Conservation (phyloP, 2,113 vertebrate species). For the Sisor rabdophorus region DNA sequence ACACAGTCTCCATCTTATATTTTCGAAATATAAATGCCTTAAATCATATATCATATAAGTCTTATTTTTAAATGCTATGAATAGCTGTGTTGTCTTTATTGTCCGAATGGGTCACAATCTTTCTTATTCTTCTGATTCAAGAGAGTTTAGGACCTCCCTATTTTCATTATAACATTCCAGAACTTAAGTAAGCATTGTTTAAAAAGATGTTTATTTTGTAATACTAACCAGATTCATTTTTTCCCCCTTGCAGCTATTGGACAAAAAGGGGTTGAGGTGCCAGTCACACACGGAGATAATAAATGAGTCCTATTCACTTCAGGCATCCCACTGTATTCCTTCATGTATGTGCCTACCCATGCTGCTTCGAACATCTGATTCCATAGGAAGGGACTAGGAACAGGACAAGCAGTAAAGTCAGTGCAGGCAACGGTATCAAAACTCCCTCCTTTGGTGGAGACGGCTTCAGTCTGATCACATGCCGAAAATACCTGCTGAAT, state of each 20-base stretch:
- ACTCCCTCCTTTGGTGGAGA: constrained; percentile 5
- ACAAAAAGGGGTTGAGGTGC: constrained; percentile 78
- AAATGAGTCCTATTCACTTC: constrained; percentile 60
- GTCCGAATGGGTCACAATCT: too few relatives aligned
- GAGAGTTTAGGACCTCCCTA: background rate
- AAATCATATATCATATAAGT: too few relatives aligned
- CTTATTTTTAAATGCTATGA: too few relatives aligned
- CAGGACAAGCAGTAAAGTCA: constrained; percentile 26
- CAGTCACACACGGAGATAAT: constrained; percentile 71
- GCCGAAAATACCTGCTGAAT: background rate
- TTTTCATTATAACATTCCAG: background rate
- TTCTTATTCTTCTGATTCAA: background rate
- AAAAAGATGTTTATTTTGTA: too few relatives aligned
- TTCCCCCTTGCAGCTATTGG: constrained; percentile 67
- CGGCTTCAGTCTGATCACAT: background rate
- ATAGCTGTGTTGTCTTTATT: background rate
- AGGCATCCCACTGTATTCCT: constrained; percentile 46
- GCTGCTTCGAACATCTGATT: constrained; percentile 46
- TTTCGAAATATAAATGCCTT: too few relatives aligned
- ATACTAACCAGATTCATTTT: background rate
- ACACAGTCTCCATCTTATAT: too few relatives aligned
- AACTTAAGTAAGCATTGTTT: background rate
- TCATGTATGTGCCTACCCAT: constrained; percentile 58
- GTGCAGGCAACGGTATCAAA: background rate
- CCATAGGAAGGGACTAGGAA: constrained; percentile 45